phyloP scores from a whole-genome alignment of 2,797 vertebrate genomes.

The Scolopax rusticola region DNA sequence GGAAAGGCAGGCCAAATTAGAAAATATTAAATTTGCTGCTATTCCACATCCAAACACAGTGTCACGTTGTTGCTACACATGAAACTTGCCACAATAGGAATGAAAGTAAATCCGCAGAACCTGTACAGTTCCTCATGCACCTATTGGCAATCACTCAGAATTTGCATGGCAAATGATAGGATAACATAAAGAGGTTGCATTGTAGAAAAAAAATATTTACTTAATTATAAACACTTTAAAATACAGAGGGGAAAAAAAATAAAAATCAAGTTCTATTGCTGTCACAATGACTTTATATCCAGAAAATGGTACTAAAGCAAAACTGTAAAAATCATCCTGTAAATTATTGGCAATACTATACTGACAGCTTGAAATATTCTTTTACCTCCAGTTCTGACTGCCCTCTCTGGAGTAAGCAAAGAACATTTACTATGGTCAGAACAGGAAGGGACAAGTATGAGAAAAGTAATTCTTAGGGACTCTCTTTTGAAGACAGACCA shows the following conservation, averaged over 20 bases:
- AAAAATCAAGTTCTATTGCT: background rate
- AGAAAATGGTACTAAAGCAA: background rate
- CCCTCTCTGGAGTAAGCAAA: background rate
- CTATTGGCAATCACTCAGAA: background rate
- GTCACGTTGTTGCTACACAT: rapidly evolving
- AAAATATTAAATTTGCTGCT: background rate
- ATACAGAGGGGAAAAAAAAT: background rate
- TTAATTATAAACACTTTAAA: background rate
- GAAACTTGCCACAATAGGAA: background rate
- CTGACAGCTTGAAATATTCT: background rate
- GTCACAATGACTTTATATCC: background rate
- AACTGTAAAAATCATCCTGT: background rate
- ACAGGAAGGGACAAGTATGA: background rate
- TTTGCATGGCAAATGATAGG: background rate
- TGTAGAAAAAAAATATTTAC: background rate
- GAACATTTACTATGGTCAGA: background rate
- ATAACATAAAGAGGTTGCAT: background rate
- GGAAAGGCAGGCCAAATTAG: background rate
- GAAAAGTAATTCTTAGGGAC: background rate
- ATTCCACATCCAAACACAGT: rapidly evolving
- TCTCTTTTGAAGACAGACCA: background rate
- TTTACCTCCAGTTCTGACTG: background rate
- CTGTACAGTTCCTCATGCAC: background rate
- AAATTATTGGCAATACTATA: background rate
- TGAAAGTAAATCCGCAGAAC: background rate